phyloP scores from a whole-genome alignment of 2,113 vertebrate species.

The Calidris pugnax region DNA sequence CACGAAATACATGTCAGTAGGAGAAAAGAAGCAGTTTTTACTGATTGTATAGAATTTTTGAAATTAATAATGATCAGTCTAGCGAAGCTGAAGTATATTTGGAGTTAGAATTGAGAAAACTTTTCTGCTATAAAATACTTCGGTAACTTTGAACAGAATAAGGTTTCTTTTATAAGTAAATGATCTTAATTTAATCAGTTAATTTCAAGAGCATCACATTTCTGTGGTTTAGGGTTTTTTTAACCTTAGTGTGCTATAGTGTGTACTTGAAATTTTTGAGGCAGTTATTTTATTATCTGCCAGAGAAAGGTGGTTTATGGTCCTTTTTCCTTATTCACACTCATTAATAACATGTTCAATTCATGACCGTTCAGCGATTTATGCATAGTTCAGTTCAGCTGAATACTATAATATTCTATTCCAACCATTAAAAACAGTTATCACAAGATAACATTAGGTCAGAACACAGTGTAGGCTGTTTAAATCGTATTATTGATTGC shows the following conservation, averaged over 20 bases:
- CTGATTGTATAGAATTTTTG: background rate
- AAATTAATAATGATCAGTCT: background rate
- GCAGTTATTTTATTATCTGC: slow-evolving; percentile 1
- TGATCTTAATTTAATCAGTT: background rate
- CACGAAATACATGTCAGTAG: background rate
- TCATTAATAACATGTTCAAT: slow-evolving; percentile 2
- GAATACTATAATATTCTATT: background rate
- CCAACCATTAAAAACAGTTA: slow-evolving; percentile 30
- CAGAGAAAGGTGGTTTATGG: background rate
- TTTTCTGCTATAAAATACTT: background rate
- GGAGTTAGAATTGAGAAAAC: background rate
- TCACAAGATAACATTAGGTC: slow-evolving; percentile 2
- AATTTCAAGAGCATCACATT: background rate
- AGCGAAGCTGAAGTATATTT: background rate
- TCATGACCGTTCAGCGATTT: background rate
- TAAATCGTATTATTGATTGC: background rate
- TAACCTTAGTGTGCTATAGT: background rate
- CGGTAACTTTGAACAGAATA: background rate
- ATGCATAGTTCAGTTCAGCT: background rate
- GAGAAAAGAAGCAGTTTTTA: background rate
- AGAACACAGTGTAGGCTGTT: background rate
- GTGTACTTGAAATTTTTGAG: background rate
- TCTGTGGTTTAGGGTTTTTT: background rate
- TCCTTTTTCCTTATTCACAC: background rate
- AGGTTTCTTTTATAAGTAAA: background rate